Percentiles rank a stretch among this genome's conserved stretches.
phyloP scores from a whole-genome alignment of 2,888 invertebrate species.

The Leistus spinibarbis region DNA sequence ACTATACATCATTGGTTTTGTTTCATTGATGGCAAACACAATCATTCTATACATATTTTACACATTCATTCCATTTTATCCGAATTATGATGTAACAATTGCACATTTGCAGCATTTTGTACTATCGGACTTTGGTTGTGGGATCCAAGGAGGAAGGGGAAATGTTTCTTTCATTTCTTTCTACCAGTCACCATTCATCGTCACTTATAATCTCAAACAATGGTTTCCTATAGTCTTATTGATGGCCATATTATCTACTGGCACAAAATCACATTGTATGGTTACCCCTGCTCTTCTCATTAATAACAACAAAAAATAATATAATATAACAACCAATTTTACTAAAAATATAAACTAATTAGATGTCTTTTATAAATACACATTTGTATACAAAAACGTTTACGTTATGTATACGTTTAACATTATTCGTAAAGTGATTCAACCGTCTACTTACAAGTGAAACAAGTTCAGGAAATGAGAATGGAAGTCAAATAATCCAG shows the following conservation, averaged over 20 bases:
- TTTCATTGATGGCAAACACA: slow-evolving; percentile 22
- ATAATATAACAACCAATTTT: neutral
- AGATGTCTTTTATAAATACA: neutral
- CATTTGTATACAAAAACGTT: neutral
- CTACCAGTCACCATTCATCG: neutral
- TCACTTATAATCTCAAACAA: neutral
- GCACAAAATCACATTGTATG: neutral
- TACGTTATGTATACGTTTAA: neutral
- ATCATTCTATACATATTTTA: slow-evolving; percentile 10
- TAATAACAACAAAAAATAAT: neutral
- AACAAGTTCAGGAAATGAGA: too few species aligned
- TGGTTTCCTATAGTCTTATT: neutral
- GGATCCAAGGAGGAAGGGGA: neutral
- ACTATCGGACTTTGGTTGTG: slow-evolving; percentile 23
- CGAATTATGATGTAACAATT: slow-evolving; percentile 25
- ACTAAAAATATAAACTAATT: neutral
- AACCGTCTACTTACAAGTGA: too few species aligned
- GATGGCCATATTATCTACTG: neutral
- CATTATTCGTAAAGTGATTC: too few species aligned
- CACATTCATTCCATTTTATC: neutral
- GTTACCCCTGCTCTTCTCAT: neutral
- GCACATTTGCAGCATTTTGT: slow-evolving; percentile 39
- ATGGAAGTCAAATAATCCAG: too few species aligned
- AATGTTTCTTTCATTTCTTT: neutral
- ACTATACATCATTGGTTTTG: slow-evolving; percentile 34